Conservation (phyloP, 2,113 vertebrate genomes). For the Ahaetulla prasina region DNA sequence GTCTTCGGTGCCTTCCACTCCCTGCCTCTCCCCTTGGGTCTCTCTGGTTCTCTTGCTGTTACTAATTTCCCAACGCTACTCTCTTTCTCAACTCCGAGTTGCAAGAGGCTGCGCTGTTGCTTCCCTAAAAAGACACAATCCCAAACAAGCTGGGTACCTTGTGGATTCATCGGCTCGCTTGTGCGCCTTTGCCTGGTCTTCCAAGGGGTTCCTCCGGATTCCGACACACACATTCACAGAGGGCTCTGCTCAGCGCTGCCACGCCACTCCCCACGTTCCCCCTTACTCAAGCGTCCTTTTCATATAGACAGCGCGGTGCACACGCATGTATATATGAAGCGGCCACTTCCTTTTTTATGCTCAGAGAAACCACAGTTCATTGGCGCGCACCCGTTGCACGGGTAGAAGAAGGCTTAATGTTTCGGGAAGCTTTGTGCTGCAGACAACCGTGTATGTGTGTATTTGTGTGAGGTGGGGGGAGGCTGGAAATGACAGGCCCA, state of each 20-base stretch:
- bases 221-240: not conserved
- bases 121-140: not conserved
- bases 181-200: not conserved
- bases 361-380: not conserved
- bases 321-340: not conserved
- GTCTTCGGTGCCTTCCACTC: not conserved
- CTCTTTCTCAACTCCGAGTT: not conserved
- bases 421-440: not conserved
- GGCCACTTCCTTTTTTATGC: conserved; percentile 13
- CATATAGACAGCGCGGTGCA: too few species aligned
- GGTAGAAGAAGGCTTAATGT: not conserved
- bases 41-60: too few species aligned
- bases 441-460: too few species aligned
- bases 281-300: too few species aligned
- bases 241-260: not conserved
- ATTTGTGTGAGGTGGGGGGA: not conserved
- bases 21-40: not conserved
- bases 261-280: not conserved
- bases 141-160: not conserved
- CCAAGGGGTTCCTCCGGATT: too few species aligned
- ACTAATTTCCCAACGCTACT: not conserved
- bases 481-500: not conserved
- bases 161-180: not conserved
- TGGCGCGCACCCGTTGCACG: not conserved
- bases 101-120: not conserved